Base-by-base conservation (phyloP, 2,888 invertebrate species). In the Tanypteryx hageni region DNA sequence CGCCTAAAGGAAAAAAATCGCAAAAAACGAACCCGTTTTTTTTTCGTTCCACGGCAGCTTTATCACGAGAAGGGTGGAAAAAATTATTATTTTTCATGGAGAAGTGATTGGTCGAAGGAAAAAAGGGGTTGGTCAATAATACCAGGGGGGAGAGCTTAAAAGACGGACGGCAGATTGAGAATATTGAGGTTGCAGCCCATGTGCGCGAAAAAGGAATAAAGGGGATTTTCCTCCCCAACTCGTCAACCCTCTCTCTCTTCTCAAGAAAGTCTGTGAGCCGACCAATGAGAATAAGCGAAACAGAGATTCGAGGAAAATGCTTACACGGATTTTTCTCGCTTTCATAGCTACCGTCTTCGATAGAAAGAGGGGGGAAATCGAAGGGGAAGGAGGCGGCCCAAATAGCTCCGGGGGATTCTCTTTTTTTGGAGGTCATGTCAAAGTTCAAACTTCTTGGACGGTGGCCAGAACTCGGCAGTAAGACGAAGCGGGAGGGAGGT, bases 391-490 rank as follows among this genome's bases (percentile, higher is more conserved):
- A 64, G n/a, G 44, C 9, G 85, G 14, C 64, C 8, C n/a, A n/a
- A n/a, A 82, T 27, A n/a, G 89, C 86, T 22, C 61, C 13, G 68
- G 68, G 68, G 76, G 27, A 61, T 61, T 86, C 86, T n/a, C 44
- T 18, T 9, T 82, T 64, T 44, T 58, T 31, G 64, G 64, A 18
- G 68, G 44, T 44, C 68, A 64, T 89, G 89, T 68, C 64, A 44
- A 89, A 89, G 89, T 89, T 89, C 89, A 44, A 89, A 64, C 68
- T 44, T 64, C 68, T 18, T 89, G 89, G 68, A 64, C 44, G 64
- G 11, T 58, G 68, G 89, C 64, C 89, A 68, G 86, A 59, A 59
- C 58, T 13, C 27, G 31, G 86, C 27, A 18, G 89, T 61, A 64
- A 89, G 89, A 44, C 31, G 31, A 16, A 18, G 89, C 2, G 83